Base-by-base conservation (phyloP, 2,888 invertebrate genomes). In the Nineta flava region DNA sequence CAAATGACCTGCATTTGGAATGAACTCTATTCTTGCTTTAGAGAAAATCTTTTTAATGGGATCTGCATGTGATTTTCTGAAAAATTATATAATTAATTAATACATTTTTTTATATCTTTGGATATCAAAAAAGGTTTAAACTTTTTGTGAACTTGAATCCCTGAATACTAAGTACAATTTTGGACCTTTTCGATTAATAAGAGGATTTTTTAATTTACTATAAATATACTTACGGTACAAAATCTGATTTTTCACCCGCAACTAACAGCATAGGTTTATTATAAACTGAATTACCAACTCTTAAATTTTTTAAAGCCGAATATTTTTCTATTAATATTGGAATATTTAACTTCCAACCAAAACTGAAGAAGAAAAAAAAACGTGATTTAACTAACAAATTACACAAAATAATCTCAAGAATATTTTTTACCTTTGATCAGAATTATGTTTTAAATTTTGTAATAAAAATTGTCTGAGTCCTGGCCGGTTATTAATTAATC, bases 1-100 rank as follows among this genome's bases (percentile, higher is more conserved):
- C 87, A 93, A 88, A 65, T 97, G 96, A 1, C 92, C 91, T 6
- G 95, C 87, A 35, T 83, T 86, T 47, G 78, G 74, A 48, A 93
- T 75, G 56, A 79, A 82, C 45, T 71, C 64, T 59, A 92, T 73
- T 54, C 79, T 69, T 0, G 84, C 82, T 7, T 71, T 65, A 0
- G 90, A 85, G 61, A 92, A 92, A 49, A 84, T 67, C 53, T 76
- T 72, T 59, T 73, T 71, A 50, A 91, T 87, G 51, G 69, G 68
- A 5, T 68, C 65, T 44, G 80, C 71, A 61, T 85, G 82, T 9
- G 64, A 60, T 53, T 67, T 65, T 53, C 72, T 75, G 53, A 1
- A 61, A 60, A 48, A 46, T 41, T 55, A 53, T 43, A 50, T 19
- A 42, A 61, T 65, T 66, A 57, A 67, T 70, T n/a, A 34, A 9